Percentiles rank a stretch among this genome's conserved stretches.
Evolutionary conservation across 2,797 vertebrate genomes (phyloP).

Genomic region (Crax fasciolata): DNA sequence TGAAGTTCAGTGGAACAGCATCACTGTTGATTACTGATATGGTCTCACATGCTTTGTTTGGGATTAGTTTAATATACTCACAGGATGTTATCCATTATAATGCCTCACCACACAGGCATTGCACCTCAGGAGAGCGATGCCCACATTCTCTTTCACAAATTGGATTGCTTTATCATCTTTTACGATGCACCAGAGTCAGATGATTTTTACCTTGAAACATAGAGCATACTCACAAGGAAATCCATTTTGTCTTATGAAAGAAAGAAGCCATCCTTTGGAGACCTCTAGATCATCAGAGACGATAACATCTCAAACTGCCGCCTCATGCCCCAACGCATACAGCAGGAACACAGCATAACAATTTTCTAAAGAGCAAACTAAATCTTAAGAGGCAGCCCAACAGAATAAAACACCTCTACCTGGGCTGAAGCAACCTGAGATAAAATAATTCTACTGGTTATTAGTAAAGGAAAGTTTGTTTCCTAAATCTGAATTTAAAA

Average conservation of each 20-base stretch:
- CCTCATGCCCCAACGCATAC: background rate
- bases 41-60: background rate
- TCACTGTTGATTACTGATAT: background rate
- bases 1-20: background rate
- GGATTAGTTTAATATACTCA: background rate
- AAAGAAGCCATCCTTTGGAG: background rate
- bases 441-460: background rate
- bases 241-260: background rate
- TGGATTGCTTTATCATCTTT: background rate
- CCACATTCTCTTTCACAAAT: background rate
- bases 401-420: background rate
- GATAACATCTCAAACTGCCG: background rate
- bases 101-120: background rate
- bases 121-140: background rate
- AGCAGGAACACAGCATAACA: background rate
- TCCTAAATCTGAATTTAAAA: background rate
- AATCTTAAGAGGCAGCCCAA: background rate
- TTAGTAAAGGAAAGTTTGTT: background rate
- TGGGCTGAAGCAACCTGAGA: background rate
- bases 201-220: background rate
- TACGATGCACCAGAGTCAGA: background rate
- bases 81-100: background rate
- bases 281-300: background rate
- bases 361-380: background rate
- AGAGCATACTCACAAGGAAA: background rate